phyloP scores from a whole-genome alignment of 35 echinoderm and acorn worm species.

The Heliocidaris erythrogramma region DNA sequence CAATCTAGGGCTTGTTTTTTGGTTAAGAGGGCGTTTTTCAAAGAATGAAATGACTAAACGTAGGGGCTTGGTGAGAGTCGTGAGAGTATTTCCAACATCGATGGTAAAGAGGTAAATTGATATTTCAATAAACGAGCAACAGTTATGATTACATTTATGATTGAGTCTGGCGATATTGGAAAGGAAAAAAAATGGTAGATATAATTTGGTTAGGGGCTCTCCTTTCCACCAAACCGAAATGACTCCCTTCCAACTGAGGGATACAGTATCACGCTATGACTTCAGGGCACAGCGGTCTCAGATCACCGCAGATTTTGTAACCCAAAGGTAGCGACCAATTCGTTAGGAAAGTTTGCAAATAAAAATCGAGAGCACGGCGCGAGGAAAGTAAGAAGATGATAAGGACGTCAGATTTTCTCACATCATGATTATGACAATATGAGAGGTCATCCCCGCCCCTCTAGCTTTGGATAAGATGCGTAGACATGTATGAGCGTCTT shows the following conservation, averaged over 20 bases:
- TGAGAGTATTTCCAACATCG: not conserved
- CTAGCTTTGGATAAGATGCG: not conserved
- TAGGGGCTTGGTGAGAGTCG: not conserved
- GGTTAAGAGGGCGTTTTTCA: no score
- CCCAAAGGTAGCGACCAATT: conserved; percentile 37
- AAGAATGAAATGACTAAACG: not conserved
- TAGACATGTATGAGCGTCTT: not conserved
- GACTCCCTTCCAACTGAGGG: not conserved
- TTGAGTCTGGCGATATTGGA: conserved; percentile 44
- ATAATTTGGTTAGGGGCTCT: conserved; percentile 18
- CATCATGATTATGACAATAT: not conserved
- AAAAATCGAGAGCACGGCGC: not conserved
- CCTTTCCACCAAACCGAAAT: not conserved
- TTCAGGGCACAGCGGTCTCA: not conserved
- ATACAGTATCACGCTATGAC: not conserved
- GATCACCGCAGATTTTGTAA: conserved; percentile 26
- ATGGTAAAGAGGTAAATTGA: conserved; percentile 23
- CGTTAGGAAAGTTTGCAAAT: conserved; percentile 24
- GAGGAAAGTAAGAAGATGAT: not conserved
- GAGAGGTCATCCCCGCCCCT: not conserved
- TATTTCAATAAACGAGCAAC: conserved; percentile 47
- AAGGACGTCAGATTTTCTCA: not conserved
- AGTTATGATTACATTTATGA: conserved; percentile 43
- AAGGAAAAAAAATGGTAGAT: conserved; percentile 4
- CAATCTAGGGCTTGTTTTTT: no score